phyloP scores from a whole-genome alignment of 2,113 vertebrate species.

The Rhea pennata region DNA sequence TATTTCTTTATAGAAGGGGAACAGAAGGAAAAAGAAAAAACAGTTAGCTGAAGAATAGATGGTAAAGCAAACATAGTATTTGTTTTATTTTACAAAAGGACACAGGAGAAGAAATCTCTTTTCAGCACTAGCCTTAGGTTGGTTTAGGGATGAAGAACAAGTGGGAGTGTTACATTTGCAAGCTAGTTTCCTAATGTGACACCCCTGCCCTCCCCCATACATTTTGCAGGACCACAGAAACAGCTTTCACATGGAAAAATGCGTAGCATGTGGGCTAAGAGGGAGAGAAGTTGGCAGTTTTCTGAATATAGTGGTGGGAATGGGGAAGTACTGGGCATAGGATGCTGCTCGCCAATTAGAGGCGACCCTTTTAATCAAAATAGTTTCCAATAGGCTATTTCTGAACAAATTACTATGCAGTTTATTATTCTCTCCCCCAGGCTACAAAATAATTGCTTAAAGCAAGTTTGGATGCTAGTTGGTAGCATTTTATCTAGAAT shows the following conservation, averaged over 20 bases:
- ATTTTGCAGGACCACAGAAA: not conserved
- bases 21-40: constrained; percentile 83
- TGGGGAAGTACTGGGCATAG: not conserved
- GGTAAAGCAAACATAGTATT: constrained; percentile 79
- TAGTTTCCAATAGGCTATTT: not conserved
- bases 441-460: constrained; percentile 10
- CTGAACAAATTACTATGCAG: not conserved
- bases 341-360: not conserved
- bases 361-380: not conserved
- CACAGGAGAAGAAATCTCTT: constrained; percentile 56
- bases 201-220: not conserved
- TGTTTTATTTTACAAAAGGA: constrained; percentile 68
- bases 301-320: not conserved
- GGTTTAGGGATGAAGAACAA: constrained; percentile 19
- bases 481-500: not conserved
- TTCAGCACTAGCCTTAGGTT: constrained; percentile 44
- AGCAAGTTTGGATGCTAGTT: not conserved
- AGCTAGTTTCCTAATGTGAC: not conserved
- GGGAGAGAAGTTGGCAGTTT: not conserved
- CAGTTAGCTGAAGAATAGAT: constrained; percentile 82
- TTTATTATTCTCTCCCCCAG: not conserved
- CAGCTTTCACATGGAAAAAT: not conserved
- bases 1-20: constrained; percentile 93
- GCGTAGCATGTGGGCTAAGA: not conserved
- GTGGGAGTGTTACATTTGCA: not conserved